Base-by-base conservation (phyloP, 2,113 vertebrate species). In the Dermatemys mawii region DNA sequence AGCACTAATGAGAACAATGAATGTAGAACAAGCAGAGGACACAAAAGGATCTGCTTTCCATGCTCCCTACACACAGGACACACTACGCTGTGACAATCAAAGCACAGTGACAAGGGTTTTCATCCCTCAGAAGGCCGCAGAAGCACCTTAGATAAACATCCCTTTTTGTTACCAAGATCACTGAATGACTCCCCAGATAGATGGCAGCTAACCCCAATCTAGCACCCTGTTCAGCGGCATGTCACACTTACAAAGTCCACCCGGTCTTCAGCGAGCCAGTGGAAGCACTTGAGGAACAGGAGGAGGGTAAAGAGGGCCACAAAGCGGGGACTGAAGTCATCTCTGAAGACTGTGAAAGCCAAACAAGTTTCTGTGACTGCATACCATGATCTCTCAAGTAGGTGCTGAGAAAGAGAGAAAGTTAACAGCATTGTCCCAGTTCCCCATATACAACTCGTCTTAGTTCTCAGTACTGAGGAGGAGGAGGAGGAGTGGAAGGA, bases 241-340 rank as follows among this genome's bases (percentile, higher is more conserved):
- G 12, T 60, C 1, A 5, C 7, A 97, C 99, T 99, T 97, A 99
- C 99, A 97, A 99, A 99, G 87, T 99, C 99, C 95, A 99, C 99
- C 0, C 99, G 98, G 96, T 99, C 99, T 96, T 99, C 99, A 0
- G 99, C 99, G 97, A 99, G 95, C 99, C 99, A 99, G 89, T 99
- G 99, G 94, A 99, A 99, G 97, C 99, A 99, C 97, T 99, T 99
- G 87, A 99, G 99, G 98, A 99, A 99, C 93, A 99, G 98, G 6
- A 99, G 98, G 89, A 99, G 99, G 32, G 99, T 99, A 97, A 99
- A 99, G 88, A 99, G 99, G 2, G 99, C 99, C 0, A 99, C 99
- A 11, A 99, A 99, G 49, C 99, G 99, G 1, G 99, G 99, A 75
- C 99, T 99, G 97, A 99, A 99, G 95, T 99, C 99, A 1, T 99